Evolutionary conservation across 2,113 vertebrate species (phyloP).

Genomic region (Speoplatyrhinus poulsoni): DNA sequence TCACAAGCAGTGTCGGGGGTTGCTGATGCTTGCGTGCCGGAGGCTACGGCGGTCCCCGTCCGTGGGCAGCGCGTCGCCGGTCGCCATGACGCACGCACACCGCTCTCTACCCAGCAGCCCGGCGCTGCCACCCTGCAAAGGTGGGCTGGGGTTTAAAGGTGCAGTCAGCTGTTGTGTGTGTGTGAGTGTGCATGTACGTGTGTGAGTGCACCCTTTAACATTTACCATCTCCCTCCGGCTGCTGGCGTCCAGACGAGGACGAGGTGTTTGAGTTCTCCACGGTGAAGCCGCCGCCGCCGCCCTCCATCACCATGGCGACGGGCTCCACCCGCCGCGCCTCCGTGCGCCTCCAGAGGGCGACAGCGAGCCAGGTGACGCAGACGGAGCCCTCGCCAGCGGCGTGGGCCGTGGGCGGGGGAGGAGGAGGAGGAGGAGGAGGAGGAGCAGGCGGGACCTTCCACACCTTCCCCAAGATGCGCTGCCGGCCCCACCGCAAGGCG

Average conservation of each 20-base stretch:
- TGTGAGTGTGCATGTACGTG: not conserved
- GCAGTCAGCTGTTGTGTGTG: too few species aligned
- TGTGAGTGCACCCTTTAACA: not conserved
- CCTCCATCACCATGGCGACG: slow-evolving; percentile 92
- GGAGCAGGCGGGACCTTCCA: slow-evolving; percentile 82
- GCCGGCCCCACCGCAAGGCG: slow-evolving; percentile 83
- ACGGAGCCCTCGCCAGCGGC: slow-evolving; percentile 91
- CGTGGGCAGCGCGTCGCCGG: slow-evolving; percentile 74
- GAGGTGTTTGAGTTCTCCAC: slow-evolving; percentile 91
- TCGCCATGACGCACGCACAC: slow-evolving; percentile 63
- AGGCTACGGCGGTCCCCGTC: slow-evolving; percentile 86
- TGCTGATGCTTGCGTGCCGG: slow-evolving; percentile 92
- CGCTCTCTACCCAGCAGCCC: slow-evolving; percentile 93
- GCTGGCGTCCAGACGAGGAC: slow-evolving; percentile 80
- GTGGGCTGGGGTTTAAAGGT: slow-evolving; percentile 54
- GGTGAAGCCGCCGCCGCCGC: slow-evolving; percentile 64
- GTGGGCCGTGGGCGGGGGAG: slow-evolving; percentile 75
- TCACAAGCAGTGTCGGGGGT: slow-evolving; percentile 95
- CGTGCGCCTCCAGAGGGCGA: slow-evolving; percentile 88
- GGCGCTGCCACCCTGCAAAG: slow-evolving; percentile 79
- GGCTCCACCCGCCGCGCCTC: slow-evolving; percentile 93
- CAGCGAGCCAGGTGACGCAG: slow-evolving; percentile 93
- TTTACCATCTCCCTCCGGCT: slow-evolving; percentile 6
- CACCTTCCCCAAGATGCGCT: slow-evolving; percentile 97
- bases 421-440: not conserved